Evolutionary conservation across 2,113 vertebrate species (phyloP).

Genomic region (Panthera tigris): DNA sequence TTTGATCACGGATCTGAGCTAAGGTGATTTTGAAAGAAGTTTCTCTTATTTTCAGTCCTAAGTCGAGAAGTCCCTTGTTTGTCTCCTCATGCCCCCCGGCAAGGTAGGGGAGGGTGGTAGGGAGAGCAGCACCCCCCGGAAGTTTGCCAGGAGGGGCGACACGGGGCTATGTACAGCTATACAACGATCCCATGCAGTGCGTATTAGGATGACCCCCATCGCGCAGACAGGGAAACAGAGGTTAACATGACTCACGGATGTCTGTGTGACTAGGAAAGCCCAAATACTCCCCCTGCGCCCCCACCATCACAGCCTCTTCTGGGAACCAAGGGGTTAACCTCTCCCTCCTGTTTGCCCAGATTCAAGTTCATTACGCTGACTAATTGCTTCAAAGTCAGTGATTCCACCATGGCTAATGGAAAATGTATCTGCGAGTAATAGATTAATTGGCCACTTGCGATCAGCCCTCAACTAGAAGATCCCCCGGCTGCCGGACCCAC

Average conservation of each 20-base stretch:
- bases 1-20: not conserved
- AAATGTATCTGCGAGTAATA: slow-evolving; percentile 61
- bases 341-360: slow-evolving; percentile 30
- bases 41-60: not conserved
- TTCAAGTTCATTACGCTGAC: slow-evolving; percentile 76
- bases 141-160: accelerated
- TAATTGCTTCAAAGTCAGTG: slow-evolving; percentile 78
- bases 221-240: not conserved
- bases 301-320: accelerated
- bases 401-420: slow-evolving; percentile 69
- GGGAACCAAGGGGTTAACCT: slow-evolving; percentile 52
- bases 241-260: not conserved
- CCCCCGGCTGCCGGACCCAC: not conserved
- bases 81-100: not conserved
- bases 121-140: no score
- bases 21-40: not conserved
- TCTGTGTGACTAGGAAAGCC: not conserved
- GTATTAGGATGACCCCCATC: not conserved
- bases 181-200: no score
- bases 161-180: accelerated
- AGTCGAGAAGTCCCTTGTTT: not conserved
- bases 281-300: not conserved
- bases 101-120: no score
- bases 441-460: slow-evolving; percentile 64
- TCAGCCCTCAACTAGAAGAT: not conserved